Evolutionary conservation across 2,888 invertebrate genomes (phyloP).

Genomic region (Perizoma affinitatum): DNA sequence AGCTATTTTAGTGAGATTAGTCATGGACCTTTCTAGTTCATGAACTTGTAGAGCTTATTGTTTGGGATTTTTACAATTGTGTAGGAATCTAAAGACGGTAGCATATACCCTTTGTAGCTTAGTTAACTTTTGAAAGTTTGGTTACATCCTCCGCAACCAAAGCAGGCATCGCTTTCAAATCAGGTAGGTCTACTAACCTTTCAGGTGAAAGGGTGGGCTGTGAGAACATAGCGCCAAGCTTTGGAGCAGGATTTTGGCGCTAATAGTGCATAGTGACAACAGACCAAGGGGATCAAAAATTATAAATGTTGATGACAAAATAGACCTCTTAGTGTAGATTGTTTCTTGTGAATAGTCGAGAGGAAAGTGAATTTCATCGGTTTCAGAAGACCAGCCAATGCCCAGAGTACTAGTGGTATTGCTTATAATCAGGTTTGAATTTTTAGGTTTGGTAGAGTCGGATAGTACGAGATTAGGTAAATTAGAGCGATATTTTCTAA

Average conservation of each 20-base stretch:
- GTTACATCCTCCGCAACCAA: constrained; percentile 4
- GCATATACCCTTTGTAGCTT: not conserved
- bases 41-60: not conserved
- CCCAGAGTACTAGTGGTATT: constrained; percentile 7
- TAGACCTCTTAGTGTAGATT: no score
- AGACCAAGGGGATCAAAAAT: constrained; percentile 26
- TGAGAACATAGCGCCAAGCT: constrained; percentile 22
- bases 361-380: constrained; percentile 30
- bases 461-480: constrained; percentile 1
- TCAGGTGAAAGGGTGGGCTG: no score
- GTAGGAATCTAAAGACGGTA: constrained; percentile 12
- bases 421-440: not conserved
- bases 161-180: constrained; percentile 6
- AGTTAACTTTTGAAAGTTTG: not conserved
- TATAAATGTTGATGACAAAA: constrained; percentile 12
- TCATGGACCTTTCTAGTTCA: constrained; percentile 5
- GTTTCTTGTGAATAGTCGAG: no score
- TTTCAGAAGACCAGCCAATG: constrained; percentile 31
- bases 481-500: constrained; percentile 37
- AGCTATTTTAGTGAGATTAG: constrained; percentile 4
- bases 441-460: not conserved
- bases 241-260: constrained; percentile 16
- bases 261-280: constrained; percentile 7
- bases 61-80: constrained; percentile 13
- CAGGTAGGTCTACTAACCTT: constrained; percentile 3